These are phyloP conservation scores for Rotaria socialis DNA, from an alignment of 2,888 invertebrate genomes.

Conservation along the genomic window DNA sequence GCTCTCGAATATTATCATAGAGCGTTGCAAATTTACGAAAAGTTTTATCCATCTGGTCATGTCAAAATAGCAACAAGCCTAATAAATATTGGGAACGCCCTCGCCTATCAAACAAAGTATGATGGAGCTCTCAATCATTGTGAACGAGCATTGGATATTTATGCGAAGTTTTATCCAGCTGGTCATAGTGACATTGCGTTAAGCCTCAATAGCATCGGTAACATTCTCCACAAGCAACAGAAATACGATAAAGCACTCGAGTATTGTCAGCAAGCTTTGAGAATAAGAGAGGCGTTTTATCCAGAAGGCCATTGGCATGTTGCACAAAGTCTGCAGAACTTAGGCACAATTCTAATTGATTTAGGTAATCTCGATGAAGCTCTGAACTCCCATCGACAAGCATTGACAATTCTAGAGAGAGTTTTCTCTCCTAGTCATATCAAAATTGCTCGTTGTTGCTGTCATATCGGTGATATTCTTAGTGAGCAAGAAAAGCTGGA, in stretches of 20 bases:
- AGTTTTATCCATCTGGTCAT: not conserved
- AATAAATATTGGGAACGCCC: not conserved
- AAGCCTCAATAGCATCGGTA: not conserved
- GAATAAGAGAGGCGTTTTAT: not conserved
- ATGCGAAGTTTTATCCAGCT: not conserved
- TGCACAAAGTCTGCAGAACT: not conserved
- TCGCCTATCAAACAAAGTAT: not conserved
- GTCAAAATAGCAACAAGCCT: not conserved
- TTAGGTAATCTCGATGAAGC: not conserved
- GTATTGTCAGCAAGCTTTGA: not conserved
- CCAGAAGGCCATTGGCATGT: not conserved
- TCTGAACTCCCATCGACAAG: not conserved
- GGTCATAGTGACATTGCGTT: not conserved
- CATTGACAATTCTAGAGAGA: not conserved
- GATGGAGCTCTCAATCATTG: not conserved
- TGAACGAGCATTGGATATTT: not conserved
- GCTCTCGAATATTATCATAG: not conserved
- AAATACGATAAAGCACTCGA: not conserved
- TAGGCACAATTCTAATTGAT: not conserved
- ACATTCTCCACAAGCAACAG: not conserved
- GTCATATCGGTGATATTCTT: no score
- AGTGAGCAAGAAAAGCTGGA: no score
- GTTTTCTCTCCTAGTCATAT: not conserved
- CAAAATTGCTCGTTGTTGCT: not conserved
- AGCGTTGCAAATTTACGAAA: not conserved